phyloP scores from a whole-genome alignment of 2,113 vertebrate genomes.

The Hemibagrus wyckioides region DNA sequence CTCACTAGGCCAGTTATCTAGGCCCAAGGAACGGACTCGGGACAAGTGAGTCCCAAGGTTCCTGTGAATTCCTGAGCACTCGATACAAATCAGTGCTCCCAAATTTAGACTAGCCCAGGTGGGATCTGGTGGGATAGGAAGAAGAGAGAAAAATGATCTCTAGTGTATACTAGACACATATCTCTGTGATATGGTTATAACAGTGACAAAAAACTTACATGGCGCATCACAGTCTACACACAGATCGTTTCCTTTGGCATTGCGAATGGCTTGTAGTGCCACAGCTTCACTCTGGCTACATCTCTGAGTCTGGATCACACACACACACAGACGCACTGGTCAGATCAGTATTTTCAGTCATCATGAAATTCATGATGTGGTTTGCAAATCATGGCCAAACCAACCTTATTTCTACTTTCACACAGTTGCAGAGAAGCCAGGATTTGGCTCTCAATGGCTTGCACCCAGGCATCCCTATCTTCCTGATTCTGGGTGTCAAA shows the following conservation, averaged over 20 bases:
- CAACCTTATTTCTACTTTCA: constrained; percentile 94
- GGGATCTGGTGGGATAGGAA: constrained; percentile 76
- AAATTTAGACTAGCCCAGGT: constrained; percentile 96
- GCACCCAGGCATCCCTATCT: constrained; percentile 92
- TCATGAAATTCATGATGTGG: not conserved
- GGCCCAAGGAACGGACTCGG: constrained; percentile 90
- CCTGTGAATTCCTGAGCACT: constrained; percentile 94
- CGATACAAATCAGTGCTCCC: constrained; percentile 94
- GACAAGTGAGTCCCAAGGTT: constrained; percentile 96
- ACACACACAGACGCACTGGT: constrained; percentile 7
- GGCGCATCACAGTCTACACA: constrained; percentile 92
- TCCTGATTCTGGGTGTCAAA: constrained; percentile 91
- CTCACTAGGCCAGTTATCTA: constrained; percentile 94
- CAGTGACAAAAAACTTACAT: constrained; percentile 75
- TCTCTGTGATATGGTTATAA: not conserved
- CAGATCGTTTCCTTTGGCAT: constrained; percentile 88
- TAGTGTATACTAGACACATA: not conserved
- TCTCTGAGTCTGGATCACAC: constrained; percentile 77
- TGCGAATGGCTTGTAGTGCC: constrained; percentile 91
- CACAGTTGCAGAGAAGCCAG: constrained; percentile 94
- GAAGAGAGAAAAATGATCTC: not conserved
- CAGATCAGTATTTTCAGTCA: not conserved
- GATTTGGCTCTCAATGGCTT: constrained; percentile 95
- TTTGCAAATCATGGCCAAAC: not conserved
- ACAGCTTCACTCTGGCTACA: constrained; percentile 96